These are phyloP conservation scores for Stylophora pistillata DNA, from an alignment of 64 coral and sea anemone species.

Conservation along the genomic window DNA sequence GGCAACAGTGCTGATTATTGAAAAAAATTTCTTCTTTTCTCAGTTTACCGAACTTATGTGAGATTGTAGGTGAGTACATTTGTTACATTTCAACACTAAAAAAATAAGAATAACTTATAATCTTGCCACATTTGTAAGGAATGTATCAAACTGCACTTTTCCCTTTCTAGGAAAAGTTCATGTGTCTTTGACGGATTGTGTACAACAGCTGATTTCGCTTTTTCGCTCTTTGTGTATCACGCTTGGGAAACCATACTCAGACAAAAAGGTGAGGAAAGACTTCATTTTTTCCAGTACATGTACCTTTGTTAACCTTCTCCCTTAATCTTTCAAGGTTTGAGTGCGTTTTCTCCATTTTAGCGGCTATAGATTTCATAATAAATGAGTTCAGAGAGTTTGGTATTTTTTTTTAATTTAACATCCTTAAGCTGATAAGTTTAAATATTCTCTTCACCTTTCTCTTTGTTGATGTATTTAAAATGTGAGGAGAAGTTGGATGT, in stretches of 20 bases:
- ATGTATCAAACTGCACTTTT: neutral
- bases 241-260: slow-evolving; percentile 76
- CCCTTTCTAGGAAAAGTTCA: slow-evolving; percentile 65
- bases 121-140: neutral
- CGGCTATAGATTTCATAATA: too few species aligned
- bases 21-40: neutral
- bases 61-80: slow-evolving; percentile 55
- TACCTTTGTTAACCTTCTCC: too few species aligned
- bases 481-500: too few species aligned
- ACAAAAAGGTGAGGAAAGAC: slow-evolving; percentile 59
- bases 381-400: too few species aligned
- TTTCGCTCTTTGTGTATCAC: slow-evolving; percentile 84
- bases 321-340: too few species aligned
- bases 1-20: too few species aligned
- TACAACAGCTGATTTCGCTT: slow-evolving; percentile 69
- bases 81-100: neutral
- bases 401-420: too few species aligned
- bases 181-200: slow-evolving; percentile 62
- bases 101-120: neutral
- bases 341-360: too few species aligned
- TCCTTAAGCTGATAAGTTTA: too few species aligned
- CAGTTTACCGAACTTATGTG: slow-evolving; percentile 66
- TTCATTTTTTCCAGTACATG: neutral
- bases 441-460: too few species aligned
- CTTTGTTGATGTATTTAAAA: too few species aligned